Conservation (phyloP, 2,888 invertebrate genomes). For the Biston stratarius region DNA sequence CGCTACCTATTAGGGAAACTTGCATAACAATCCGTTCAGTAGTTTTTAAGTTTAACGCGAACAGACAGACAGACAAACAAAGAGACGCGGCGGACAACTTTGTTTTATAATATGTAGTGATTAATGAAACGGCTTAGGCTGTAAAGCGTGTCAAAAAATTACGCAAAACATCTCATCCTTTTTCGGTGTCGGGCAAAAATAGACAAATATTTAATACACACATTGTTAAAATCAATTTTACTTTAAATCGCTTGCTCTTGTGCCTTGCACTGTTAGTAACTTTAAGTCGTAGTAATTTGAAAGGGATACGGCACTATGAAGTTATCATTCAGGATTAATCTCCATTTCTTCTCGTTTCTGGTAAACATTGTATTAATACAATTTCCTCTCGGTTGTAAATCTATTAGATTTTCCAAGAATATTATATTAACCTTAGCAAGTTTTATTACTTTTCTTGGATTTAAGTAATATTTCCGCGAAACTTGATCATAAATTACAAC, state of each 20-base stretch:
- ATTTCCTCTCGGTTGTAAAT: slow-evolving; percentile 35
- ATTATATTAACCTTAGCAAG: background rate
- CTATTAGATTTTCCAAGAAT: slow-evolving; percentile 24
- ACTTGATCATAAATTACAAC: background rate
- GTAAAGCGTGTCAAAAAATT: too few relatives aligned
- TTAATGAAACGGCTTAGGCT: too few relatives aligned
- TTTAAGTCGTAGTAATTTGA: slow-evolving; percentile 36
- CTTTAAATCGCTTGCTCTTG: slow-evolving; percentile 2
- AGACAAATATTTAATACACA: too few relatives aligned
- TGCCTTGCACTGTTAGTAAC: background rate
- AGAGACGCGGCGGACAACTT: too few relatives aligned
- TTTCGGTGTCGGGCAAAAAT: too few relatives aligned
- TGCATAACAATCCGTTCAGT: too few relatives aligned
- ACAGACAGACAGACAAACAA: too few relatives aligned
- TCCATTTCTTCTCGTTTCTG: slow-evolving; percentile 43
- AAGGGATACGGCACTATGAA: slow-evolving; percentile 46
- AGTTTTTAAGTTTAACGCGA: too few relatives aligned
- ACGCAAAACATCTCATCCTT: too few relatives aligned
- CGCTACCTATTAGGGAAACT: too few relatives aligned
- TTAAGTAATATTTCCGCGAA: slow-evolving; percentile 1
- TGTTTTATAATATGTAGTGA: too few relatives aligned
- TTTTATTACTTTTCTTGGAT: slow-evolving; percentile 7
- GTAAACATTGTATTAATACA: slow-evolving; percentile 32
- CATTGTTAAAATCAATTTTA: too few relatives aligned
- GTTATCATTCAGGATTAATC: slow-evolving; percentile 53